Evolutionary conservation across 2,888 invertebrate species (phyloP).

Genomic region (Lumbricus terrestris): DNA sequence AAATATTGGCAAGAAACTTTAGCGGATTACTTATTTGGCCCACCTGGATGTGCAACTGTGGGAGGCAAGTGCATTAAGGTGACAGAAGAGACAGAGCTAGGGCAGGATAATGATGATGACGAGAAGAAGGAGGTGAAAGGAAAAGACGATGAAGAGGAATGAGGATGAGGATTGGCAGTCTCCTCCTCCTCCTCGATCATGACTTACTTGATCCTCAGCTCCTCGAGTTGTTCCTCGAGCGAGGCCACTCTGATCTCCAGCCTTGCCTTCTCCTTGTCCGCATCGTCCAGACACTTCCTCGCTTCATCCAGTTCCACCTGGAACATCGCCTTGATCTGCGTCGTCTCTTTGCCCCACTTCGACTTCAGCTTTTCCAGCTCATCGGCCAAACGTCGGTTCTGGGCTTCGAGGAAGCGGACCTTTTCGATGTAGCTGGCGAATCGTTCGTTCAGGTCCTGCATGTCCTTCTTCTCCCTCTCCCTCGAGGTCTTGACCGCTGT

Average conservation of each 20-base stretch:
- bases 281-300: slow-evolving; percentile 61
- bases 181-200: not conserved
- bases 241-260: slow-evolving; percentile 60
- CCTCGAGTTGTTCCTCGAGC: slow-evolving; percentile 59
- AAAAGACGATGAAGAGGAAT: not conserved
- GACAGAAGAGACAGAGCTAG: too few relatives aligned
- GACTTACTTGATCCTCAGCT: slow-evolving; percentile 42
- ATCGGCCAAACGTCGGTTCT: slow-evolving; percentile 57
- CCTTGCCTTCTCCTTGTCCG: slow-evolving; percentile 61
- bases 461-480: slow-evolving; percentile 63
- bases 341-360: slow-evolving; percentile 47
- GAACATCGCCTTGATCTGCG: slow-evolving; percentile 58
- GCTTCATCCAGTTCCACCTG: slow-evolving; percentile 62
- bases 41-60: too few relatives aligned
- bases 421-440: slow-evolving; percentile 64
- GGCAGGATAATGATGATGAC: too few relatives aligned
- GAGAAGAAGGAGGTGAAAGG: not conserved
- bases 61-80: too few relatives aligned
- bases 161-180: too few relatives aligned
- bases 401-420: slow-evolving; percentile 59
- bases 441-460: slow-evolving; percentile 63
- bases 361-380: slow-evolving; percentile 55
- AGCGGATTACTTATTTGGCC: too few relatives aligned
- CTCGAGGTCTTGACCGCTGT: slow-evolving; percentile 58
- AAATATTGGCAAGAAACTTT: too few relatives aligned